Conservation (phyloP, 2,797 vertebrate species). For the Hyperoplus immaculatus region DNA sequence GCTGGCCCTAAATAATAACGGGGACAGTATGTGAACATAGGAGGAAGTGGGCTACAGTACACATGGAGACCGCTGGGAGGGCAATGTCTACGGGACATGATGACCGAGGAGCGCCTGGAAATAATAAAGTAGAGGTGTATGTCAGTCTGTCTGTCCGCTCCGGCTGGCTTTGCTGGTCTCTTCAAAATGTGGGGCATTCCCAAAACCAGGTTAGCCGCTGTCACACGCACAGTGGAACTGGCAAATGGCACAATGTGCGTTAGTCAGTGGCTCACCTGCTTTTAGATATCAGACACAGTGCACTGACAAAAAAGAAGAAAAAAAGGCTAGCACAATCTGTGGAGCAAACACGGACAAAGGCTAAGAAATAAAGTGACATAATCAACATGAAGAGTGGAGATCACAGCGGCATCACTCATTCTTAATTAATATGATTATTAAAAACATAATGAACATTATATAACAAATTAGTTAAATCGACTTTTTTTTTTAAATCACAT, state of each 20-base stretch:
- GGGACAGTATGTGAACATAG: slow-evolving; percentile 50
- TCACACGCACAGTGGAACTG: slow-evolving; percentile 99
- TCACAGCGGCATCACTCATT: not conserved
- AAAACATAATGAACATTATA: not conserved
- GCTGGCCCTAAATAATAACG: slow-evolving; percentile 50
- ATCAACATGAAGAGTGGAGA: slow-evolving; percentile 9
- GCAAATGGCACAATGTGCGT: slow-evolving; percentile 97
- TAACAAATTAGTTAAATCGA: not conserved
- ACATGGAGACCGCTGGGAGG: slow-evolving; percentile 57
- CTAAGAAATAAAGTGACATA: slow-evolving; percentile 22
- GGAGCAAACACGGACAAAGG: slow-evolving; percentile 37
- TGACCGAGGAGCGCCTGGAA: slow-evolving; percentile 1
- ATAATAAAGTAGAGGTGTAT: slow-evolving; percentile 11
- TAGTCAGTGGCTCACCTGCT: slow-evolving; percentile 99
- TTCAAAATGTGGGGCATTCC: slow-evolving; percentile 77
- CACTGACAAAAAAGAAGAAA: not conserved
- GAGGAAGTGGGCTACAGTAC: slow-evolving; percentile 68
- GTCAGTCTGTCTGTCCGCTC: slow-evolving; percentile 36
- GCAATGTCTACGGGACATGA: slow-evolving; percentile 41
- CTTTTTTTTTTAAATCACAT: not conserved
- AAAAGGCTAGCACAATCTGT: slow-evolving; percentile 48
- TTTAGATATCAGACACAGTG: slow-evolving; percentile 84
- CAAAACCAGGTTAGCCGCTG: slow-evolving; percentile 99
- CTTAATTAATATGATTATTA: not conserved
- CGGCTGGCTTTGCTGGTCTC: slow-evolving; percentile 44